Percentiles rank a stretch among this genome's conserved stretches.
These are phyloP conservation scores for Marasmarcha lunaedactyla DNA, from an alignment of 2,888 invertebrate species.

Conservation along the genomic window DNA sequence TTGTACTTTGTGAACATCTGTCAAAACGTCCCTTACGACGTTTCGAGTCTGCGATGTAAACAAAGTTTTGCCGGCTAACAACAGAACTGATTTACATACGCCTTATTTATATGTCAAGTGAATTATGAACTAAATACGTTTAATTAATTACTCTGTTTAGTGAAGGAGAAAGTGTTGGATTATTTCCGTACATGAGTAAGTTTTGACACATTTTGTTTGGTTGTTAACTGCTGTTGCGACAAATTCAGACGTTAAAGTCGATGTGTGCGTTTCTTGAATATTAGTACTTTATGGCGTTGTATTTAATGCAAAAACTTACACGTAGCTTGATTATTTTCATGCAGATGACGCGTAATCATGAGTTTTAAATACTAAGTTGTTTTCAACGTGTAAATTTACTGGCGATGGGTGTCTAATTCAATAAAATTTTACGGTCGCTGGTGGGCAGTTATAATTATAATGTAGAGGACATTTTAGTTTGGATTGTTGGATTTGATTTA, in stretches of 20 bases:
- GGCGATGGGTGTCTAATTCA: no score
- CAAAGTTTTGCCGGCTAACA: slow-evolving; percentile 49
- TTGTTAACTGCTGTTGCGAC: slow-evolving; percentile 27
- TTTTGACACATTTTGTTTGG: slow-evolving; percentile 33
- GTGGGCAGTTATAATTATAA: background rate
- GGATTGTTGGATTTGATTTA: no score
- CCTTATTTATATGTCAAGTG: slow-evolving; percentile 52
- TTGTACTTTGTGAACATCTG: slow-evolving; percentile 60
- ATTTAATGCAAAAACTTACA: no score
- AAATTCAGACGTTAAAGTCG: slow-evolving; percentile 31
- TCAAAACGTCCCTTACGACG: slow-evolving; percentile 67
- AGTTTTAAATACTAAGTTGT: slow-evolving; percentile 4
- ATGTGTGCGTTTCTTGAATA: slow-evolving; percentile 7
- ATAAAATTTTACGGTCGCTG: background rate
- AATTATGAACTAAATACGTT: slow-evolving; percentile 58
- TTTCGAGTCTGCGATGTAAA: slow-evolving; percentile 64
- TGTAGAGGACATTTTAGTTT: no score
- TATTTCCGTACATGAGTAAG: slow-evolving; percentile 56
- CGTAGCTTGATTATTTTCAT: no score
- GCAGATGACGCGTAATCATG: no score
- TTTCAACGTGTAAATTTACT: slow-evolving; percentile 19
- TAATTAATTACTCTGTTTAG: slow-evolving; percentile 52
- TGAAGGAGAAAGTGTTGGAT: slow-evolving; percentile 45
- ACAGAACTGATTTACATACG: slow-evolving; percentile 33
- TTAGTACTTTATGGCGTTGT: background rate